Base-by-base conservation (phyloP, 2,113 vertebrate genomes). In the Corythoichthys haematopterus region DNA sequence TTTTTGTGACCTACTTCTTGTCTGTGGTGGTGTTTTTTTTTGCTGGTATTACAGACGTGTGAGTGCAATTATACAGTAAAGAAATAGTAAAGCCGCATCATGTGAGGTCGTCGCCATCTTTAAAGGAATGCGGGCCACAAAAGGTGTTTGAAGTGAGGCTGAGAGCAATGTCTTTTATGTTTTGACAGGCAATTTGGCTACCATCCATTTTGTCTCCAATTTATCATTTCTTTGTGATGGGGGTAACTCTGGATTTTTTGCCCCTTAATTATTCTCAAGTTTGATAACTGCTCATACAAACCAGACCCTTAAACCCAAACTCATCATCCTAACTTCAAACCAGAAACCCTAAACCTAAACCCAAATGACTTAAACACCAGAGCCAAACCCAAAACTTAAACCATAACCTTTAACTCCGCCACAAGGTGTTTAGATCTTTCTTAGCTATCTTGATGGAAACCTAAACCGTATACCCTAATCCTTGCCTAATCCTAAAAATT, bases 51-150 rank as follows among this genome's bases (percentile, higher is more conserved):
- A 55, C 20, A 63, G 76, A 46, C 1, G 57, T 58, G 73, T 60
- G 43, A 61, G 65, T 68, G 58, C 70, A 74, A 47, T 71, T 72
- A 68, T 76, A 68, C 53, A 71, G 74, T 51, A 71, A 38, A 68
- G 66, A 73, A 47, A 68, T 62, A 16, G 78, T 86, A 80, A 84
- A 82, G 78, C 75, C 80, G 74, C 71, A 64, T 78, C 82, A 77
- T 58, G 57, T 84, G 84, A 68, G 70, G 51, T 43, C 59, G 65
- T 38, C 64, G 60, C 11, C 66, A 58, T 70, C 76, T 68, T 10
- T 43, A 65, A 65, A 79, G 80, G 82, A 84, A 84, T 83, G 78
- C 80, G 8, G 20, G 2, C 28, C 20, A 55, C 52, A 11, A 43
- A 43, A 43, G 20, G 52, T 12, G 55, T 57, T 33, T 36, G 55